These are phyloP conservation scores for Polymixis flavicincta DNA, from an alignment of 2,888 invertebrate genomes.

Conservation along the genomic window DNA sequence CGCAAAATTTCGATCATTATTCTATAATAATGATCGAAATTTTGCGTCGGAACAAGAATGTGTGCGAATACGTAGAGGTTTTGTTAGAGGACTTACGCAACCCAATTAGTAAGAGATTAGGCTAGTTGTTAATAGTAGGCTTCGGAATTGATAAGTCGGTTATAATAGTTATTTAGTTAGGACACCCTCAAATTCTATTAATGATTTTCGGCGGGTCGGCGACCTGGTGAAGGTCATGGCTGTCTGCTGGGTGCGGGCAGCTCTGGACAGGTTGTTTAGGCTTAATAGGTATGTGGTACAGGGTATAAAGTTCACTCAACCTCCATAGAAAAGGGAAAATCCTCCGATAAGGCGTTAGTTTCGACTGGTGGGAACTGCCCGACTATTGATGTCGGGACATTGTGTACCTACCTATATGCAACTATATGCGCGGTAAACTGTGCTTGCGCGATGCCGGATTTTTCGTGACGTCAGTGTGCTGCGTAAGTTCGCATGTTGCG, in stretches of 20 bases:
- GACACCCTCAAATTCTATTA: background rate
- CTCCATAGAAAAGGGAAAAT: too few relatives aligned
- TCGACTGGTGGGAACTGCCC: too few relatives aligned
- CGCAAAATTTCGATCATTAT: too few relatives aligned
- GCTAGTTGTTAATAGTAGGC: slow-evolving; percentile 15
- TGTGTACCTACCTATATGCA: too few relatives aligned
- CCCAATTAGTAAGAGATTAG: slow-evolving; percentile 50
- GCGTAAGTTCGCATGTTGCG: too few relatives aligned
- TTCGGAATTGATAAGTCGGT: slow-evolving; percentile 17
- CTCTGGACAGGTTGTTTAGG: background rate
- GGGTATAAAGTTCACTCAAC: too few relatives aligned
- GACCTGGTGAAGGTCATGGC: background rate
- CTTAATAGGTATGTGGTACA: too few relatives aligned
- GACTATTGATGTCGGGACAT: too few relatives aligned
- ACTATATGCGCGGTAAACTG: too few relatives aligned
- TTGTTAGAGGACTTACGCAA: slow-evolving; percentile 19
- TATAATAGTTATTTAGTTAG: slow-evolving; percentile 13
- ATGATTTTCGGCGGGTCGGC: background rate
- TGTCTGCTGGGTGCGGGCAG: background rate
- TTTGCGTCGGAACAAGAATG: slow-evolving; percentile 1
- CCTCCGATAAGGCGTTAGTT: too few relatives aligned
- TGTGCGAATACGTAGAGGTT: slow-evolving; percentile 20
- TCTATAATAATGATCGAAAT: slow-evolving; percentile 21
- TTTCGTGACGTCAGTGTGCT: too few relatives aligned
- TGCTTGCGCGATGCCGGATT: too few relatives aligned